Evolutionary conservation across 2,113 vertebrate genomes (phyloP).

Genomic region (Nibea coibor): DNA sequence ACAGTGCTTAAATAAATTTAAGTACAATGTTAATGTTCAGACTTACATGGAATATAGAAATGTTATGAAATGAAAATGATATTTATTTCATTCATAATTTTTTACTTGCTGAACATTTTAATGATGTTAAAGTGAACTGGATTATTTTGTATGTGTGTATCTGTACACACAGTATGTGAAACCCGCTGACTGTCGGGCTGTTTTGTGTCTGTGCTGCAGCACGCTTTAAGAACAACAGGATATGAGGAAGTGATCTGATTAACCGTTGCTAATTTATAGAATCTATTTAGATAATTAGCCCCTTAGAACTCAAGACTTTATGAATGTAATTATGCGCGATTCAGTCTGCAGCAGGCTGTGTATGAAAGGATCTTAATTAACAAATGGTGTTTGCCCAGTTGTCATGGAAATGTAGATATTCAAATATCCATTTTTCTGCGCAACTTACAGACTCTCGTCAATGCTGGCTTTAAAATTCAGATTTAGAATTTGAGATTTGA

Average conservation of each 20-base stretch:
- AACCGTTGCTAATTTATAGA: slow-evolving; percentile 33
- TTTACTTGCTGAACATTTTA: neutral
- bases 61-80: no score
- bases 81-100: no score
- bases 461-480: neutral
- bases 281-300: neutral
- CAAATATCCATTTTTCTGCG: neutral
- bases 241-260: slow-evolving; percentile 33
- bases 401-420: neutral
- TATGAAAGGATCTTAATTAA: neutral
- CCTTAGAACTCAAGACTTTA: neutral
- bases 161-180: neutral
- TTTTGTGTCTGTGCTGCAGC: slow-evolving; percentile 12
- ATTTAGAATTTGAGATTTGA: neutral
- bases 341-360: neutral
- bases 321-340: neutral
- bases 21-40: no score
- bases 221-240: slow-evolving; percentile 37
- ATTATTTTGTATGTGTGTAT: neutral
- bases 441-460: neutral
- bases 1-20: neutral
- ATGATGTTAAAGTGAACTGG: neutral
- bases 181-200: neutral
- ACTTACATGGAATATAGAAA: no score
- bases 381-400: neutral